A percentile compares a stretch with the other conserved stretches of the same genome.
phyloP scores from a whole-genome alignment of 2,797 vertebrate genomes.

The Oryzias dopingdopingensis region DNA sequence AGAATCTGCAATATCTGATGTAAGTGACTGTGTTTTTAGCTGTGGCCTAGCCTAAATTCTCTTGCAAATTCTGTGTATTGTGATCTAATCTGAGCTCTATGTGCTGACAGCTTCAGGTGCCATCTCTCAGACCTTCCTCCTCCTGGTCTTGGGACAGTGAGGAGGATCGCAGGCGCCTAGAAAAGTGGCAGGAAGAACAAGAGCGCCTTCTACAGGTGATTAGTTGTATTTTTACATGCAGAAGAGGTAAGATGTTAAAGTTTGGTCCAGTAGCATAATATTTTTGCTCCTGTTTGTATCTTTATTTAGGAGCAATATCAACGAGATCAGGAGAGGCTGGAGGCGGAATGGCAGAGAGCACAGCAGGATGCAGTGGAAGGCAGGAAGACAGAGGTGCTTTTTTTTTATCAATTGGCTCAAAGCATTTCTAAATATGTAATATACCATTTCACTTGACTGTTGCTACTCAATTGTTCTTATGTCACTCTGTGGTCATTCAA shows the following conservation, averaged over 20 bases:
- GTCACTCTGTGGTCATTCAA: no score
- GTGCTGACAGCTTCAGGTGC: slow-evolving; percentile 84
- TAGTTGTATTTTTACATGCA: not conserved
- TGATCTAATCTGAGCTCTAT: slow-evolving; percentile 25
- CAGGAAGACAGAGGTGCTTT: slow-evolving; percentile 78
- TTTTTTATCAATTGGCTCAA: not conserved
- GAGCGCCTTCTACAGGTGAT: slow-evolving; percentile 91
- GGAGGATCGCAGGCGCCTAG: slow-evolving; percentile 87
- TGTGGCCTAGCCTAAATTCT: slow-evolving; percentile 15
- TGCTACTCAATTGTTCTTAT: no score
- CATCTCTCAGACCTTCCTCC: slow-evolving; percentile 83
- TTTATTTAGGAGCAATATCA: slow-evolving; percentile 85
- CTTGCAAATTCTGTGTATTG: not conserved
- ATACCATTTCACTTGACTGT: no score
- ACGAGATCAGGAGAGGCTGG: slow-evolving; percentile 88
- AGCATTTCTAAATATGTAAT: not conserved
- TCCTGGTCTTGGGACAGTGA: slow-evolving; percentile 91
- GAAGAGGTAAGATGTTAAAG: not conserved
- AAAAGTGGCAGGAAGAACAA: slow-evolving; percentile 96
- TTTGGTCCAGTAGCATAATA: not conserved
- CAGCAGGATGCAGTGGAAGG: slow-evolving; percentile 82
- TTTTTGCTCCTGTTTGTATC: slow-evolving; percentile 2
- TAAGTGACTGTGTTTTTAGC: slow-evolving; percentile 73
- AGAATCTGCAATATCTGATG: slow-evolving; percentile 88
- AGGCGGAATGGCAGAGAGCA: slow-evolving; percentile 87